These are phyloP conservation scores for Morone chrysops DNA, from an alignment of 2,113 vertebrate genomes.

Conservation along the genomic window DNA sequence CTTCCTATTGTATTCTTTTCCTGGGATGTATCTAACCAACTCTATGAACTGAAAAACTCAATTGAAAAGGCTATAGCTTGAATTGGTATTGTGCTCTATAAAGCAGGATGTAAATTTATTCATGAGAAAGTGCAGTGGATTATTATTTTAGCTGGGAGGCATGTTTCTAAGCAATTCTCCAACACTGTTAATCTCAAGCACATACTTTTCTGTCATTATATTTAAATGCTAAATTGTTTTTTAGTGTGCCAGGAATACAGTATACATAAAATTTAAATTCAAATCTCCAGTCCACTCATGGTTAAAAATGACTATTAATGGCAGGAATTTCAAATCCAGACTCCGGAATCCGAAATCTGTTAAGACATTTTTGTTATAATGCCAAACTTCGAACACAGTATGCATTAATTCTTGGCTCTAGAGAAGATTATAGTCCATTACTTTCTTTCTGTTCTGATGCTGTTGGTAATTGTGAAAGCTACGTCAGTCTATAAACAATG, in stretches of 20 bases:
- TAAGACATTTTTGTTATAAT: too few relatives aligned
- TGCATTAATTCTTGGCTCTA: too few relatives aligned
- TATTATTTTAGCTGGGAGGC: constrained; percentile 60
- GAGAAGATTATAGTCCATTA: background rate
- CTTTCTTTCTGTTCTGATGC: background rate
- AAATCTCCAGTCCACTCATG: background rate
- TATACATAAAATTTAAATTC: constrained; percentile 1
- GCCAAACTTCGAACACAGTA: too few relatives aligned
- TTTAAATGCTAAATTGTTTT: constrained; percentile 29
- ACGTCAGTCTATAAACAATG: background rate
- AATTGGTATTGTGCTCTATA: constrained; percentile 33
- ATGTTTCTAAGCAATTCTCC: constrained; percentile 27
- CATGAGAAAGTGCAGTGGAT: constrained; percentile 64
- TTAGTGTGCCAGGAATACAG: constrained; percentile 12
- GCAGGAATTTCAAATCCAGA: background rate
- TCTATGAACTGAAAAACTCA: constrained; percentile 19
- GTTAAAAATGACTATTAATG: constrained; percentile 5
- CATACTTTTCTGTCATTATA: constrained; percentile 20
- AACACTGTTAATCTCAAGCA: constrained; percentile 38
- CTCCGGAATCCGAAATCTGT: background rate
- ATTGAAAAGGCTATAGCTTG: constrained; percentile 14
- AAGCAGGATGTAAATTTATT: constrained; percentile 71
- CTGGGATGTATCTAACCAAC: background rate
- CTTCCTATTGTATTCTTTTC: background rate
- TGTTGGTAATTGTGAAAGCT: background rate